Evolutionary conservation across 1,140 invertebrate species (phyloP), one percentile per base, ranked within the genome.

Genomic region (Drosophila ogumai): DNA sequence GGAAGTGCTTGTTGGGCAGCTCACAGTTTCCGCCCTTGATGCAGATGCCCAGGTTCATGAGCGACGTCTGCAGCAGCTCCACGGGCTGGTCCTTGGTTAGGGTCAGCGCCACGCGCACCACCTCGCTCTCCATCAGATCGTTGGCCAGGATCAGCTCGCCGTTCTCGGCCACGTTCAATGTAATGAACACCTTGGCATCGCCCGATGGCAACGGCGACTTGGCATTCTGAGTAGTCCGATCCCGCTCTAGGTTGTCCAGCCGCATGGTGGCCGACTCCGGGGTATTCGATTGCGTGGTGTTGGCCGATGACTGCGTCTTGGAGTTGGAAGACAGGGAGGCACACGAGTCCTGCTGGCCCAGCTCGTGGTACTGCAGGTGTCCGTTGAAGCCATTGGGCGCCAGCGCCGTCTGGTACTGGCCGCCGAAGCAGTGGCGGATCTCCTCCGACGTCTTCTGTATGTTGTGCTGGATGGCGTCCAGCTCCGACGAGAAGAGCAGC

Each of bases 401-500:
- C 68, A 92, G 59, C 40, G 98, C 61, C 56, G 61, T 84, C 96
- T 97, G 72, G 97, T 98, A 40, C 50, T 92, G 91, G 9, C 82
- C 79, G 41, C 90, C 85, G 34, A 92, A 92, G 50, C 85, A 97
- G 93, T 96, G 97, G 84, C 98, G 96, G 92, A 99, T 99, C 94
- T 99, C 98, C 19, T 97, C 97, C 3, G 98, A 98, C 43, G 98
- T 99, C 90, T 96, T 96, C 64, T 97, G 94, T 57, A 99, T 95
- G 64, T 97, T 97, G 91, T 96, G 96, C 88, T 96, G 96, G 46
- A 98, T 69, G 19, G 54, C 96, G 92, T 99, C 98, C 91, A 98
- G 97, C 17, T 96, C 95, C n/a, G 85, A 71, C 91, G 96, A 96
- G 91, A 96, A 93, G 82, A 95, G 95, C 84, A 96, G 95, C 54